Percentiles rank a stretch among this genome's conserved stretches.
phyloP scores from a whole-genome alignment of 2,113 vertebrate species.

The Gallinago jamesoni region DNA sequence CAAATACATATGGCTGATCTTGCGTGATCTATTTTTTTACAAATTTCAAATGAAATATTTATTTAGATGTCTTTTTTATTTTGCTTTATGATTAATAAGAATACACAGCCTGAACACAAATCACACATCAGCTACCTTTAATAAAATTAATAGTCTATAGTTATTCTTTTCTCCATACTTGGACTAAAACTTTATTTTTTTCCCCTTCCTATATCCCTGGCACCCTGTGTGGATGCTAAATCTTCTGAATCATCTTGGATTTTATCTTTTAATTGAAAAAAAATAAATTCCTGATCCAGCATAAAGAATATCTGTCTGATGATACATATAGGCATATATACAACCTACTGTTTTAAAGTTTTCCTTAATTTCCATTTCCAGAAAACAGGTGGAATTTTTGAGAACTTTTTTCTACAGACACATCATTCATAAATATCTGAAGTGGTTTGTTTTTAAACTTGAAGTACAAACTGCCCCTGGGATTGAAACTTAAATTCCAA shows the following conservation, averaged over 20 bases:
- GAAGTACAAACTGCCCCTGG: background rate
- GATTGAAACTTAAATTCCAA: background rate
- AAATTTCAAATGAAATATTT: background rate
- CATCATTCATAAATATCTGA: background rate
- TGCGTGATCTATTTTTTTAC: background rate
- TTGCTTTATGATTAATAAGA: background rate
- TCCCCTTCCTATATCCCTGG: background rate
- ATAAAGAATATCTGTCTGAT: background rate
- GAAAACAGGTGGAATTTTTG: background rate
- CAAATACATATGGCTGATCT: background rate
- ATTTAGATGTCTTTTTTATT: background rate
- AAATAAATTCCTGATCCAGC: background rate
- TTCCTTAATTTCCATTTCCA: background rate
- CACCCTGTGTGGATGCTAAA: background rate
- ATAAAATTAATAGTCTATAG: background rate
- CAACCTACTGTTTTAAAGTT: background rate
- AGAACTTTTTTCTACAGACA: background rate
- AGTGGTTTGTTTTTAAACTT: background rate
- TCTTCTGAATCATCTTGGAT: background rate
- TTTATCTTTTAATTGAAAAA: background rate
- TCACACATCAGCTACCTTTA: background rate
- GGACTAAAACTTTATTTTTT: background rate
- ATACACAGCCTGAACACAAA: background rate
- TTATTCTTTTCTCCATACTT: background rate
- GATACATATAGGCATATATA: too few species aligned